phyloP scores from a whole-genome alignment of 1,140 invertebrate genomes.

The Campoletis sonorensis region DNA sequence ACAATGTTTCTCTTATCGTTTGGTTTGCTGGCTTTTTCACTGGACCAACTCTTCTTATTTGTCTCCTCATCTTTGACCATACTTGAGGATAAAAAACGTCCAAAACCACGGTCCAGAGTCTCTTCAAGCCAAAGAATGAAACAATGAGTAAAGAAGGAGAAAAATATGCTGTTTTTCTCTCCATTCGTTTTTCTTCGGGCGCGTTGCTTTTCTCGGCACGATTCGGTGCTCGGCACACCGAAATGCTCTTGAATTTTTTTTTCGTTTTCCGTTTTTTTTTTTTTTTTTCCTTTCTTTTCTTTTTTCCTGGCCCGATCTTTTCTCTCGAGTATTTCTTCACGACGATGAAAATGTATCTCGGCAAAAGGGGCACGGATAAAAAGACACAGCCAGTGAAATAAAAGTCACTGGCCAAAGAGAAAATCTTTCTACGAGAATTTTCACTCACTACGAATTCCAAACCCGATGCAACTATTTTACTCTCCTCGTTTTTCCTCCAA shows the following conservation, averaged over 20 bases:
- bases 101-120: not conserved
- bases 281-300: not conserved
- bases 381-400: not conserved
- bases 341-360: not conserved
- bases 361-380: not conserved
- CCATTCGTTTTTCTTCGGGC: conserved; percentile 11
- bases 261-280: not conserved
- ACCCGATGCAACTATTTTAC: too few species aligned
- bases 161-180: not conserved
- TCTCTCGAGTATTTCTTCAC: conserved; percentile 15
- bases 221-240: conserved; percentile 12
- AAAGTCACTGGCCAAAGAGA: conserved; percentile 14
- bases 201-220: conserved; percentile 22
- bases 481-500: too few species aligned
- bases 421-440: not conserved
- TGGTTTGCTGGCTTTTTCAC: not conserved
- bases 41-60: conserved; percentile 21
- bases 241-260: conserved; percentile 1
- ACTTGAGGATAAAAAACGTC: conserved; percentile 1
- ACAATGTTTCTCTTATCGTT: conserved; percentile 28
- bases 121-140: conserved; percentile 17
- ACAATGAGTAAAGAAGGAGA: not conserved
- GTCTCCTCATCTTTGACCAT: not conserved
- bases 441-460: too few species aligned
- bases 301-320: not conserved